Conservation (phyloP, 2,888 invertebrate genomes). For the Agriopis marginaria region DNA sequence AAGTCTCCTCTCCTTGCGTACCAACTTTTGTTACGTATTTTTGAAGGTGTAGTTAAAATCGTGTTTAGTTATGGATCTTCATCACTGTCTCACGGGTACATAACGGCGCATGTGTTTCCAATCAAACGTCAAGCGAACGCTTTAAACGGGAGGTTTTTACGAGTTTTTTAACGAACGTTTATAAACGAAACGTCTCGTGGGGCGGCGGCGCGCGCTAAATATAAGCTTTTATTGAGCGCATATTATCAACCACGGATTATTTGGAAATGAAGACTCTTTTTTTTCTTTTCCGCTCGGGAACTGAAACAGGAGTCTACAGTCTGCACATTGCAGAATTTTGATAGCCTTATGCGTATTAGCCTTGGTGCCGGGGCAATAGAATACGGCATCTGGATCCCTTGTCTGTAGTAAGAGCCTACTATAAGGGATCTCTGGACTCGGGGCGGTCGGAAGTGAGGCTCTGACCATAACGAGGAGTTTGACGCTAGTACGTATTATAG, state of each 20-base stretch:
- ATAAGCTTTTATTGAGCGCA: slow-evolving; percentile 48
- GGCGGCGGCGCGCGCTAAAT: slow-evolving; percentile 43
- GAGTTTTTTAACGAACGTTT: slow-evolving; percentile 52
- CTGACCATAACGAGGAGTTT: too few species aligned
- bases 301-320: background rate
- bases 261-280: background rate
- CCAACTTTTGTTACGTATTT: background rate
- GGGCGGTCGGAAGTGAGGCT: too few species aligned
- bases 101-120: slow-evolving; percentile 50
- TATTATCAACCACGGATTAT: slow-evolving; percentile 36
- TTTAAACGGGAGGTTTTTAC: slow-evolving; percentile 52
- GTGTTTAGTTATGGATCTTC: background rate
- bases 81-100: slow-evolving; percentile 38
- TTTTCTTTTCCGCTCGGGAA: background rate
- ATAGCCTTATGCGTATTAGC: too few species aligned
- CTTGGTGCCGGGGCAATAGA: too few species aligned
- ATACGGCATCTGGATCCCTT: too few species aligned
- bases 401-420: too few species aligned
- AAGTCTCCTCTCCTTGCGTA: background rate
- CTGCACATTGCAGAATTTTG: too few species aligned
- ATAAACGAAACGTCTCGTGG: slow-evolving; percentile 35
- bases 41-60: background rate
- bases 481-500: too few species aligned
- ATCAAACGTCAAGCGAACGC: slow-evolving; percentile 50
- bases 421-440: too few species aligned